Evolutionary conservation across 2,113 vertebrate genomes (phyloP).

Genomic region (Dipodomys merriami): DNA sequence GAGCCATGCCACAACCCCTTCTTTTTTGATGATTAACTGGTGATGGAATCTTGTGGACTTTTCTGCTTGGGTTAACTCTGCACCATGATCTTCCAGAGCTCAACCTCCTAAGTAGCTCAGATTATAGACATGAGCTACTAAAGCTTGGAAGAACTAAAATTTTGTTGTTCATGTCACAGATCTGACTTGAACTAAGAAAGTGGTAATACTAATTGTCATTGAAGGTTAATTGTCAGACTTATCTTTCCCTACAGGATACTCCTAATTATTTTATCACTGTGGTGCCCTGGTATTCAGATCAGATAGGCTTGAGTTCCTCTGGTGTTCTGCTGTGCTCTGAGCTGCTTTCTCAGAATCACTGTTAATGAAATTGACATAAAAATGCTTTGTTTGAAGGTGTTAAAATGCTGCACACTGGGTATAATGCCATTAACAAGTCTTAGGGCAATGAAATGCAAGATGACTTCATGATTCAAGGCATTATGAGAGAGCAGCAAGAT

Average conservation of each 20-base stretch:
- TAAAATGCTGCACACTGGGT: not conserved
- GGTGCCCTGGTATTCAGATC: constrained; percentile 53
- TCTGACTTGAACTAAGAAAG: constrained; percentile 55
- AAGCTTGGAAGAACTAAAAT: not conserved
- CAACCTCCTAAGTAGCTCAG: too few species aligned
- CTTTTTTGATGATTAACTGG: too few species aligned
- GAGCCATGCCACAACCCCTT: too few species aligned
- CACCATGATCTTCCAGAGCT: too few species aligned
- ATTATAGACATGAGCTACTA: too few species aligned
- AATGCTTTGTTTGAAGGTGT: constrained; percentile 63
- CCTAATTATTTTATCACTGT: constrained; percentile 74
- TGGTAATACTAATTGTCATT: constrained; percentile 58
- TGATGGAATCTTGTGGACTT: too few species aligned
- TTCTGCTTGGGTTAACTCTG: too few species aligned
- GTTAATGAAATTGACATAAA: constrained; percentile 71
- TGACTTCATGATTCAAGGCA: constrained; percentile 39
- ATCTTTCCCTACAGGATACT: constrained; percentile 52
- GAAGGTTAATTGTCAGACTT: constrained; percentile 71
- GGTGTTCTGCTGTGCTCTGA: constrained; percentile 53
- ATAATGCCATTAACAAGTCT: constrained; percentile 49
- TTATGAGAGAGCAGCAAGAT: not conserved
- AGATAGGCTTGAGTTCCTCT: constrained; percentile 50
- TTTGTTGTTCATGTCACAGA: constrained; percentile 25
- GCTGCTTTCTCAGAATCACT: constrained; percentile 55
- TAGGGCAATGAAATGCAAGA: constrained; percentile 13